Evolutionary conservation across 2,113 vertebrate species (phyloP), one percentile per base, ranked within the genome.

Genomic region (Oxyruncus cristatus): DNA sequence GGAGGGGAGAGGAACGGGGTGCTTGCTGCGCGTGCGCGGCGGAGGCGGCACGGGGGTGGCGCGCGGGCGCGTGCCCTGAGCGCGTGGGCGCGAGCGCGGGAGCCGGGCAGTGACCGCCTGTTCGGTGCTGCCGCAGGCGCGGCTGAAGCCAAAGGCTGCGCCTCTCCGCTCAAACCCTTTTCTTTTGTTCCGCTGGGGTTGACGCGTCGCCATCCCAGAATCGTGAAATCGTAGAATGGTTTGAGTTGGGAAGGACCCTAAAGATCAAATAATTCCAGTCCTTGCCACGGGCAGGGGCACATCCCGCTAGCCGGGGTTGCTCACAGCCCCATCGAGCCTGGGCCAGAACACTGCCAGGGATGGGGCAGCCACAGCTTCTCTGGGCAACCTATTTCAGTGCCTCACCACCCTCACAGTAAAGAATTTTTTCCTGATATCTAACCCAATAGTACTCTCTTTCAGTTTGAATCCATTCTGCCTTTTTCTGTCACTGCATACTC

Each of bases 81-180:
- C 7, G 35, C 2, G 22, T n/a, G n/a, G 20, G 8, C 11, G 22
- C 26, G 9, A 7, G 8, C 7, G 39, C 39, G 39, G 39, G n/a
- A n/a, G n/a, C n/a, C n/a, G n/a, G n/a, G n/a, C n/a, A n/a, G n/a
- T n/a, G n/a, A n/a, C n/a, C n/a, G n/a, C n/a, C n/a, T n/a, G n/a
- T n/a, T 21, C 9, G 2, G 19, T 15, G 23, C 11, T 6, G 12
- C 32, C 35, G 2, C 23, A n/a, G 2, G 12, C 2, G 3, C 4
- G 13, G 26, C 26, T 28, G 15, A 30, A 71, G 18, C 6, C 12
- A 6, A 37, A 42, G 17, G 3, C 24, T 18, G 47, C 46, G 0
- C 4, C 12, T 49, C 23, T 24, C 5, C 7, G 2, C 5, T 39
- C 39, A 21, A 52, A 8, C 0, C 5, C 23, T 53, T n/a, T 26